Conservation (phyloP, 2,113 vertebrate genomes). For the Mus spicilegus region DNA sequence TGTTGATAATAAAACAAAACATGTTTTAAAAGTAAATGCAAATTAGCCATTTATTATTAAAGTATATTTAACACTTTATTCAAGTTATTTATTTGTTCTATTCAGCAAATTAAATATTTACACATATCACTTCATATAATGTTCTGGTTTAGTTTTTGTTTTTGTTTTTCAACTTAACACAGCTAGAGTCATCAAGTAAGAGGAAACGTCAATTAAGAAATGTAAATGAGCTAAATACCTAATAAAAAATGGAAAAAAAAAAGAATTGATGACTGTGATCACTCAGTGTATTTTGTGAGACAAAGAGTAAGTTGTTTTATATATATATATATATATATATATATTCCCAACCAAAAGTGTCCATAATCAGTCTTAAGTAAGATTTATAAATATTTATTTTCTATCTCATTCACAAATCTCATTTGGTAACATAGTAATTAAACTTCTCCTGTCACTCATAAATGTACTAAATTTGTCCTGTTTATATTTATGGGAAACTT, state of each 20-base stretch:
- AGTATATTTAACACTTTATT: not conserved
- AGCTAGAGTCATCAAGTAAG: not conserved
- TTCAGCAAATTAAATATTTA: not conserved
- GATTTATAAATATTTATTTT: not conserved
- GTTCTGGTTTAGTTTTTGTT: not conserved
- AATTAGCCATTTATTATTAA: conserved; percentile 21
- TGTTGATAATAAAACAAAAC: conserved; percentile 53
- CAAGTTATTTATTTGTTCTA: not conserved
- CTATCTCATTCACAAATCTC: not conserved
- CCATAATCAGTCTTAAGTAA: not conserved
- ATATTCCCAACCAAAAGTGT: not conserved
- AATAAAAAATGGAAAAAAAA: no score
- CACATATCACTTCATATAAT: not conserved
- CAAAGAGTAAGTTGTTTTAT: not conserved
- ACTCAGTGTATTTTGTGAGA: no score
- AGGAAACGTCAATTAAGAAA: no score
- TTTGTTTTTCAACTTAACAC: not conserved
- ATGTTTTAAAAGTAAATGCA: conserved; percentile 16
- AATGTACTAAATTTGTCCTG: not conserved
- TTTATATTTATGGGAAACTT: not conserved
- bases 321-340: no score
- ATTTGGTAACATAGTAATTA: not conserved
- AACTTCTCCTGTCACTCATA: not conserved
- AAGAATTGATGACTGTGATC: not conserved
- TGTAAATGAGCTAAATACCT: no score